Percentiles rank a stretch among this genome's conserved stretches.
These are phyloP conservation scores for Anguilla obscura DNA, from an alignment of 2,797 vertebrate genomes.

Conservation along the genomic window DNA sequence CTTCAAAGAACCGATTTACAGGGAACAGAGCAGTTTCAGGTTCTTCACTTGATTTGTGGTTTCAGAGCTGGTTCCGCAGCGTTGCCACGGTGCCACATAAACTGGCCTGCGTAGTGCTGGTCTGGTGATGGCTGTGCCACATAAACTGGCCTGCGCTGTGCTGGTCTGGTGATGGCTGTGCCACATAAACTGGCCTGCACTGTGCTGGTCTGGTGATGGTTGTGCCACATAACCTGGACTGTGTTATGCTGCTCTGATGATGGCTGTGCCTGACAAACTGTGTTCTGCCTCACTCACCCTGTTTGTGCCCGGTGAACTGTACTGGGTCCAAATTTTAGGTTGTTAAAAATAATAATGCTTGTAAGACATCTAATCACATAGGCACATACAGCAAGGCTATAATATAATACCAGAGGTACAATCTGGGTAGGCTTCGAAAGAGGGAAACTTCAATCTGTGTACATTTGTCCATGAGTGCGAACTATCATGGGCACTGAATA, in stretches of 20 bases:
- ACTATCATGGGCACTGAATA: not conserved
- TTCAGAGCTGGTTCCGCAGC: not conserved
- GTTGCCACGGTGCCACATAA: not conserved
- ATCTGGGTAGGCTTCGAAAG: not conserved
- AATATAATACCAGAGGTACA: not conserved
- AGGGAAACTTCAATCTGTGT: not conserved
- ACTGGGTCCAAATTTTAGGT: not conserved
- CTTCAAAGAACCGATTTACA: conserved; percentile 24
- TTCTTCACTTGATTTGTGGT: not conserved
- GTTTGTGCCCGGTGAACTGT: not conserved
- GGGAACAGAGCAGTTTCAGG: conserved; percentile 24
- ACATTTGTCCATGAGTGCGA: not conserved
- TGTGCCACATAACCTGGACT: not conserved
- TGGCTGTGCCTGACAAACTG: not conserved
- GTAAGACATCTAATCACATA: not conserved
- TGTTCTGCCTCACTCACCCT: not conserved
- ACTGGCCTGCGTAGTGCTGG: not conserved
- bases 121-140: not conserved
- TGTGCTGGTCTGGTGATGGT: not conserved
- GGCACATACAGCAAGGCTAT: not conserved
- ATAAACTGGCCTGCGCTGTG: not conserved
- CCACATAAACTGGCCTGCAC: not conserved
- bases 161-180: not conserved
- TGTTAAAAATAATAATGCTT: not conserved
- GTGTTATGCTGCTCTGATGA: not conserved